Evolutionary conservation across 1,140 invertebrate species (phyloP), one percentile per base, ranked within the genome.

Genomic region (Lysiphlebus fabarum): DNA sequence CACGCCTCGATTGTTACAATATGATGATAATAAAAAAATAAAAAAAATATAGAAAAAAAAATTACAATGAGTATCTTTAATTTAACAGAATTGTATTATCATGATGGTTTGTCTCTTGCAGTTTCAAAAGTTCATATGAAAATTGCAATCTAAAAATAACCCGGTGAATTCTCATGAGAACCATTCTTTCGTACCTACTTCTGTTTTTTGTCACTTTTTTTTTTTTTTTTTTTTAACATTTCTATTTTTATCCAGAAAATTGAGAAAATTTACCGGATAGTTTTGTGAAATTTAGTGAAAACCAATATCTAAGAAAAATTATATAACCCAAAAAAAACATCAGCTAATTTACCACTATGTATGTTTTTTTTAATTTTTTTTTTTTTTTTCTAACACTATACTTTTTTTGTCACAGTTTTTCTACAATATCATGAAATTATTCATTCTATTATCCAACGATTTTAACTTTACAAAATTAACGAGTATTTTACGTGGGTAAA

Each of bases 371-470:
- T 4, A 2, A 26, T 26, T 26, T 26, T 26, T 26, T 26, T 26
- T 26, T 26, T 26, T 26, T 26, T 26, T 17, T 17, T 17, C 3
- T 3, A 26, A 26, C 17, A 26, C 17, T 26, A 26, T 4, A 26
- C n/a, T 26, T 26, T 2, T 26, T 2, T 26, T 4, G 17, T 26
- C 2, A 26, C 17, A 26, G 17, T 26, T 1, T 48, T 6, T 10
- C 12, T 38, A 34, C 10, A 45, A 33, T 14, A 10, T 56, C 44
- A 17, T 11, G 8, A 48, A 44, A 33, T 56, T 56, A 56, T 56
- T 56, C 54, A 56, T 56, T 47, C 54, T 33, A 56, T 56, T 56
- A 53, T 41, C 54, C 43, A 26, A 6, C 44, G 44, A 51, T 51
- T 51, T 51, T 51, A 6, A 51, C 33, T 11, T 38, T 36, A 6